Base-by-base conservation (phyloP, 2,888 invertebrate genomes). In the Gonocerus acuteangulatus region DNA sequence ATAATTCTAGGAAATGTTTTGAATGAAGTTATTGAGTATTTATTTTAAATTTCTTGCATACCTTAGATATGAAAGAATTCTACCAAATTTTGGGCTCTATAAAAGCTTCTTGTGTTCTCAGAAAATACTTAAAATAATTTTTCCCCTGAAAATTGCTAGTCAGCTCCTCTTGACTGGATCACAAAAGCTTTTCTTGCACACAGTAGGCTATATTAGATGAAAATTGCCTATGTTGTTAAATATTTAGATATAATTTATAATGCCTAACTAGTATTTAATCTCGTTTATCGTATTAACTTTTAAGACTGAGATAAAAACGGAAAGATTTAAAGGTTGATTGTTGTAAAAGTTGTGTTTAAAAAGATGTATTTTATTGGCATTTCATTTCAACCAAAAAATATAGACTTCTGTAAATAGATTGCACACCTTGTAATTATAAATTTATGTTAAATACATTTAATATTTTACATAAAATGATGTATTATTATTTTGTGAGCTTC, bases 211-310 rank as follows among this genome's bases (percentile, higher is more conserved):
- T 11, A n/a, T 15, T 39, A 39, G 39, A 39, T 39, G 4, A n/a
- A n/a, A 39, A n/a, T 39, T 39, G 39, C 39, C 15, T 39, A 39
- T 15, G n/a, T 39, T 39, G 39, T 39, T 39, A 11, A 11, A 39
- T 15, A 2, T 39, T 39, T n/a, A 39, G n/a, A 9, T 9, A 39
- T 39, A 9, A 39, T 39, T 39, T 39, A 2, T n/a, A 15, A 39
- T 42, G 57, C 57, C 57, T 57, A 57, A 57, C 18, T 57, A 57
- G 44, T 57, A 44, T 57, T 57, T 45, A 47, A 44, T 57, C 15
- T 57, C 34, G 27, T 27, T 57, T 57, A 57, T 23, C 32, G 57
- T 57, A 57, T 57, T 57, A 57, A 44, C 45, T 57, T 47, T 45
- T 57, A 57, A 57, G 57, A 57, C 57, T 57, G 57, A 57, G 32